phyloP scores from a whole-genome alignment of 2,888 invertebrate species.

The Amblyjoppa fuscipennis region DNA sequence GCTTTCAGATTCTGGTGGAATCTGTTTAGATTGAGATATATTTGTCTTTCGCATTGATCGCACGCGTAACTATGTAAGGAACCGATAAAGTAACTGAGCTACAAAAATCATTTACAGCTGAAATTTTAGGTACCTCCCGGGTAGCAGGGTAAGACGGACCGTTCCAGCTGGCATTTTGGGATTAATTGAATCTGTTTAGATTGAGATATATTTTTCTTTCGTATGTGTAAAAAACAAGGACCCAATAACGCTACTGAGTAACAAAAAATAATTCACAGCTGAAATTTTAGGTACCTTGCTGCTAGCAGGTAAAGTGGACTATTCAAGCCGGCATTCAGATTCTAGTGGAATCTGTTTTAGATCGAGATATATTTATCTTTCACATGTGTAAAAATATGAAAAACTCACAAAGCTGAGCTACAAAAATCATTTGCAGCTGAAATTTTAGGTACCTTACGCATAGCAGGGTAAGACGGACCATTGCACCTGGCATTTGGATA shows the following conservation, averaged over 20 bases:
- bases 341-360: too few relatives aligned
- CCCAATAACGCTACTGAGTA: slow-evolving; percentile 86
- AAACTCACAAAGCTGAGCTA: slow-evolving; percentile 85
- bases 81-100: slow-evolving; percentile 85
- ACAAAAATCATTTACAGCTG: slow-evolving; percentile 65
- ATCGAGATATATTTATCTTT: neutral
- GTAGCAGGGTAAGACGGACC: neutral
- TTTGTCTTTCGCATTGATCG: too few relatives aligned
- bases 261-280: slow-evolving; percentile 74
- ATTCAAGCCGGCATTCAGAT: too few relatives aligned
- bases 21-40: neutral
- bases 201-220: neutral
- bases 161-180: too few relatives aligned
- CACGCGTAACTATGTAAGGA: neutral
- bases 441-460: neutral
- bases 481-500: too few relatives aligned
- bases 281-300: neutral
- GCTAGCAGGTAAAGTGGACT: neutral
- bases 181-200: too few relatives aligned
- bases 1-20: too few relatives aligned
- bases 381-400: neutral
- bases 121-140: neutral
- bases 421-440: slow-evolving; percentile 45
- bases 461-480: neutral
- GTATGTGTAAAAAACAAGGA: neutral